Conservation (phyloP, 2,888 invertebrate species). For the Heliconius ismenius region DNA sequence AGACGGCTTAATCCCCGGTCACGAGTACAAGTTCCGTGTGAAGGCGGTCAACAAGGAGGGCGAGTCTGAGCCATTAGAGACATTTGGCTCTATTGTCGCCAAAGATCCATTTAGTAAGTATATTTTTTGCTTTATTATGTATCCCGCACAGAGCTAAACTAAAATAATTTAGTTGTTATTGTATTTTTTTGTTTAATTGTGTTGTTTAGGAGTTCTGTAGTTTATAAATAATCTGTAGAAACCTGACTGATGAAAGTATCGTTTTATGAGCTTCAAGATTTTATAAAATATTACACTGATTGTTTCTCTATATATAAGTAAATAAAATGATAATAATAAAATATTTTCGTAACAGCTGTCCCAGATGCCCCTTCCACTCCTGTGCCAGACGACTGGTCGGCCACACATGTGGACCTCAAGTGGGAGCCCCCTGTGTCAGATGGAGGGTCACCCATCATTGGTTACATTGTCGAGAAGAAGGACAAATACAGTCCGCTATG, state of each 20-base stretch:
- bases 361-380: constrained; percentile 95
- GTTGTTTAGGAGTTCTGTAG: background rate
- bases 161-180: too few relatives aligned
- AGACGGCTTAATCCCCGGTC: constrained; percentile 93
- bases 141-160: background rate
- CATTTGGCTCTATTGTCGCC: constrained; percentile 93
- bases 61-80: constrained; percentile 97
- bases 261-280: background rate
- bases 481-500: constrained; percentile 95
- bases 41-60: constrained; percentile 97
- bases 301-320: background rate
- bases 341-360: constrained; percentile 81
- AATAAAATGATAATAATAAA: background rate
- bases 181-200: background rate
- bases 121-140: background rate
- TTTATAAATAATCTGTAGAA: too few relatives aligned
- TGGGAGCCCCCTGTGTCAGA: constrained; percentile 95
- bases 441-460: constrained; percentile 96
- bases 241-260: too few relatives aligned
- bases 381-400: constrained; percentile 85
- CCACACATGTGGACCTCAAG: constrained; percentile 93
- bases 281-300: background rate
- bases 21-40: constrained; percentile 97
- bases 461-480: constrained; percentile 96
- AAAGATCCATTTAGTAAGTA: constrained; percentile 96